Conservation (phyloP, 2,888 invertebrate genomes). For the Microctonus hyperodae region DNA sequence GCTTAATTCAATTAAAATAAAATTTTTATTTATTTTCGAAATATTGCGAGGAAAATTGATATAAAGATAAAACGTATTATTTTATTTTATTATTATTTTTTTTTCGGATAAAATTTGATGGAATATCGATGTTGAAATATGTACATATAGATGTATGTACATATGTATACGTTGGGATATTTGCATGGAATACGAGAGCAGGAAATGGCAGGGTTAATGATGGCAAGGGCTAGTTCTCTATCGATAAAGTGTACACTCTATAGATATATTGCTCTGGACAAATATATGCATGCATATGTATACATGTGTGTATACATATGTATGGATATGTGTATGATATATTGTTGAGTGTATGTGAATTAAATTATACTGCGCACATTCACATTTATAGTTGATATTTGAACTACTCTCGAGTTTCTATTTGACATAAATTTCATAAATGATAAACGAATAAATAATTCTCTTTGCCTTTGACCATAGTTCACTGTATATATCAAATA, state of each 20-base stretch:
- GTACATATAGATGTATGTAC: background rate
- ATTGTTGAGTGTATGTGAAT: background rate
- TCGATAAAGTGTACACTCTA: background rate
- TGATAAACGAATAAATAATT: background rate
- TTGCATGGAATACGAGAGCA: constrained; percentile 23
- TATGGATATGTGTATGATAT: too few species aligned
- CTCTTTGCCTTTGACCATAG: background rate
- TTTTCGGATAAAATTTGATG: background rate
- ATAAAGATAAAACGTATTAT: background rate
- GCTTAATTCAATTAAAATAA: too few species aligned
- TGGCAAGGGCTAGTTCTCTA: constrained; percentile 15
- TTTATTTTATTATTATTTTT: background rate
- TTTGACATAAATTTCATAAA: background rate
- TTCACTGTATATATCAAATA: too few species aligned
- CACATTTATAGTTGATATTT: background rate
- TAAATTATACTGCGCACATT: background rate
- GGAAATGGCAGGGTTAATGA: constrained; percentile 22
- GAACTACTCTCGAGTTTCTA: background rate
- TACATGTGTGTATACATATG: background rate
- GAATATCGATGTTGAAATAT: background rate
- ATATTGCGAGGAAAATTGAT: background rate
- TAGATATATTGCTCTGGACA: constrained; percentile 3
- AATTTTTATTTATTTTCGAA: background rate
- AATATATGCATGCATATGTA: background rate
- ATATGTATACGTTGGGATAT: constrained; percentile 5